Percentiles rank a stretch among this genome's conserved stretches.
phyloP scores from a whole-genome alignment of 2,888 invertebrate species.

The Helobdella robusta region DNA sequence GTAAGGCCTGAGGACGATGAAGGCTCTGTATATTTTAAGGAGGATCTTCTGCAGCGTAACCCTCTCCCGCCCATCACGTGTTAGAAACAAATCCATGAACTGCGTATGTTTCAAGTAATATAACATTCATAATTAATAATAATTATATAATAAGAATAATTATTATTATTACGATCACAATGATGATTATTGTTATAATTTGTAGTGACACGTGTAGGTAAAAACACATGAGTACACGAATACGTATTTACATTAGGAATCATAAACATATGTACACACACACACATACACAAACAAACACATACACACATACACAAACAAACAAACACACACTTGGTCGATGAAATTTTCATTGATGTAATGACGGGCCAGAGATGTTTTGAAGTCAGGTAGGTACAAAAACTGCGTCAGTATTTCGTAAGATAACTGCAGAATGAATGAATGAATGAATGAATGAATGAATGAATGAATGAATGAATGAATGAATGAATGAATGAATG shows the following conservation, averaged over 20 bases:
- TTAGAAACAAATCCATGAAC: conserved; percentile 11
- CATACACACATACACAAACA: too few relatives aligned
- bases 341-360: conserved; percentile 15
- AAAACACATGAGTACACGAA: too few relatives aligned
- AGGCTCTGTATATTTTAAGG: not conserved
- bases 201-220: too few relatives aligned
- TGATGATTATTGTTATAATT: not conserved
- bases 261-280: too few relatives aligned
- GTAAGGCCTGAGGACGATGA: conserved; percentile 8
- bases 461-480: too few relatives aligned
- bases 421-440: not conserved
- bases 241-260: too few relatives aligned
- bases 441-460: too few relatives aligned
- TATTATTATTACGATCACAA: too few relatives aligned
- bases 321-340: not conserved
- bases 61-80: conserved; percentile 1
- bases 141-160: too few relatives aligned
- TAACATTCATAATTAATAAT: too few relatives aligned
- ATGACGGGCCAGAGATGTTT: conserved; percentile 1
- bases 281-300: too few relatives aligned
- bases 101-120: not conserved
- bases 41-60: conserved; percentile 5
- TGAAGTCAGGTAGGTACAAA: conserved; percentile 1
- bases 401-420: conserved; percentile 14
- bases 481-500: too few relatives aligned